A percentile compares a stretch with the other conserved stretches of the same genome.
Conservation (phyloP, 2,888 invertebrate genomes). For the Auanema freiburgensis region DNA sequence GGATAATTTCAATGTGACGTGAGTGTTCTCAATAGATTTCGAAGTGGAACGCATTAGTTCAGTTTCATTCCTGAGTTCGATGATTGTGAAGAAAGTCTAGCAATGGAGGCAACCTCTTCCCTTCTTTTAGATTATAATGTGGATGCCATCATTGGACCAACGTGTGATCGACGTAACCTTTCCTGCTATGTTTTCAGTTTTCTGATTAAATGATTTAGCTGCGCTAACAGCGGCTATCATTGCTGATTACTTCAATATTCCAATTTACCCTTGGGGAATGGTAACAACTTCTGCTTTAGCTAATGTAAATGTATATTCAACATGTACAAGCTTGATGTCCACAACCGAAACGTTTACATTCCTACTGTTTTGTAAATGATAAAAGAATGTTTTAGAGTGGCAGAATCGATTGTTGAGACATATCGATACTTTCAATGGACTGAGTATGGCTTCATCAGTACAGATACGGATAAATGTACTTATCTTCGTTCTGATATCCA, state of each 20-base stretch:
- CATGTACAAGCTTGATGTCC: constrained; percentile 29
- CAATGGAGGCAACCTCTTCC: constrained; percentile 29
- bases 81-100: constrained; percentile 33
- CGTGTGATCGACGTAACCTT: constrained; percentile 31
- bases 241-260: constrained; percentile 37
- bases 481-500: constrained; percentile 17
- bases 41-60: neutral
- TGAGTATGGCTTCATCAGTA: constrained; percentile 10
- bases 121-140: constrained; percentile 35
- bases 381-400: constrained; percentile 6
- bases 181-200: too few species aligned
- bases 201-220: too few species aligned
- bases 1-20: constrained; percentile 34
- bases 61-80: constrained; percentile 40
- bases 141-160: constrained; percentile 42
- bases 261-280: constrained; percentile 37
- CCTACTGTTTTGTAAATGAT: neutral
- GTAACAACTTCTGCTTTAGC: constrained; percentile 30
- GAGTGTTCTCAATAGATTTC: neutral
- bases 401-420: constrained; percentile 7
- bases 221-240: constrained; percentile 29
- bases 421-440: constrained; percentile 10
- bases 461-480: constrained; percentile 14
- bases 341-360: constrained; percentile 30
- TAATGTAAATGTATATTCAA: constrained; percentile 29